These are phyloP conservation scores for Myioborus melanocephalus DNA, from an alignment of 2,797 vertebrate species.

Conservation along the genomic window DNA sequence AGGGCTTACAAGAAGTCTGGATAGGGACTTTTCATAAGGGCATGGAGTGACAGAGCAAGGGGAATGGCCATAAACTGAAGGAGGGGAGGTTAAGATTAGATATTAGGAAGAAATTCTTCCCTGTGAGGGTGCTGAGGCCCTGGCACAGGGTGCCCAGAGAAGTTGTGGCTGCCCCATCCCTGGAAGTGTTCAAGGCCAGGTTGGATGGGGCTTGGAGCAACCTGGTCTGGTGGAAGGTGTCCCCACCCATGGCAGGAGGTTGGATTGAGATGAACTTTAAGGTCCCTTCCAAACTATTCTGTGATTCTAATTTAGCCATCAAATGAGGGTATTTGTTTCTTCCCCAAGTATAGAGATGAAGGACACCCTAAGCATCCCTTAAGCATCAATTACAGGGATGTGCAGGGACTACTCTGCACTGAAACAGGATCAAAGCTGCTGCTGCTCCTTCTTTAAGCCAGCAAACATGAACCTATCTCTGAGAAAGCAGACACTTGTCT, in stretches of 20 bases:
- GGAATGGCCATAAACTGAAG: not conserved
- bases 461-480: not conserved
- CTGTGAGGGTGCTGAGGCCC: not conserved
- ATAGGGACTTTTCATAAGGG: not conserved
- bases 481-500: not conserved
- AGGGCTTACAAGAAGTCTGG: not conserved
- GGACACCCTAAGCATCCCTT: not conserved
- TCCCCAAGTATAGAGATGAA: not conserved
- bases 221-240: rapidly evolving
- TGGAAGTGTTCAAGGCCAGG: not conserved
- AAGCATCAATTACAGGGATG: not conserved
- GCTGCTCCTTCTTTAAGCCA: not conserved
- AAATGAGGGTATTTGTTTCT: not conserved
- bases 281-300: not conserved
- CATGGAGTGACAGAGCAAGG: not conserved
- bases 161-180: not conserved
- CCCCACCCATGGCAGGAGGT: no score
- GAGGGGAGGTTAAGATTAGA: not conserved
- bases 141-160: not conserved
- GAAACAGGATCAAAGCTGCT: not conserved
- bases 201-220: not conserved
- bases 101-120: not conserved
- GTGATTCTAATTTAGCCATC: not conserved
- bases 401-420: not conserved
- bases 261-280: not conserved